Base-by-base conservation (phyloP, 1,140 invertebrate genomes). In the Leptoteleia sp. region DNA sequence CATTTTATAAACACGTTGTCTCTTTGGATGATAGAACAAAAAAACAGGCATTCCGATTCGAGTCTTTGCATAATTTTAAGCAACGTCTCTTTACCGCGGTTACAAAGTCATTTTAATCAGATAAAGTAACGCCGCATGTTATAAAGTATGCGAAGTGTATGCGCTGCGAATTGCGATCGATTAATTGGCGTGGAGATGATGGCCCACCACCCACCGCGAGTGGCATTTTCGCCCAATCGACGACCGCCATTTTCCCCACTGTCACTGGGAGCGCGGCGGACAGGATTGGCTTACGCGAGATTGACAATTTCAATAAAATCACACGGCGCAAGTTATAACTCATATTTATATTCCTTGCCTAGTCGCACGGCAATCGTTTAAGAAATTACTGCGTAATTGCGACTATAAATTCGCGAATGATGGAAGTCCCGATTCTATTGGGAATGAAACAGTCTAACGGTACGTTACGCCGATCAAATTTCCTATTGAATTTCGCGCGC, bases 111-210 rank as follows among this genome's bases (percentile, higher is more conserved):
- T 48, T 73, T 47, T 57, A 57, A 55, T 62, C 68, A 33, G 16
- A 48, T 42, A 31, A 72, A 62, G 15, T 47, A 47, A 48, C 55
- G 38, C 55, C 64, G 33, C 47, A 57, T 64, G 50, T 57, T 55
- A 48, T 33, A 48, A 57, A 62, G 33, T 55, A 40, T 42, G 27
- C 59, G 25, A 40, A 17, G 9, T 73, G 29, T 35, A 50, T 15
- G 35, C 38, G 52, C 22, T 59, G 48, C 43, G 40, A 76, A 76
- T 67, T 59, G 37, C 62, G 61, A 68, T 76, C 62, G 54, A 76
- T 76, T 68, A 67, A 76, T 61, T 62, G 62, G 47, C 55, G 40
- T 42, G 48, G 54, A 55, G 48, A 68, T 68, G 55, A 62, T 76
- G 38, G 55, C 54, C 62, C 62, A 40, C 38, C 62, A 48, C 62